Evolutionary conservation across 2,888 invertebrate genomes (phyloP).

Genomic region (Chydorus sphaericus): DNA sequence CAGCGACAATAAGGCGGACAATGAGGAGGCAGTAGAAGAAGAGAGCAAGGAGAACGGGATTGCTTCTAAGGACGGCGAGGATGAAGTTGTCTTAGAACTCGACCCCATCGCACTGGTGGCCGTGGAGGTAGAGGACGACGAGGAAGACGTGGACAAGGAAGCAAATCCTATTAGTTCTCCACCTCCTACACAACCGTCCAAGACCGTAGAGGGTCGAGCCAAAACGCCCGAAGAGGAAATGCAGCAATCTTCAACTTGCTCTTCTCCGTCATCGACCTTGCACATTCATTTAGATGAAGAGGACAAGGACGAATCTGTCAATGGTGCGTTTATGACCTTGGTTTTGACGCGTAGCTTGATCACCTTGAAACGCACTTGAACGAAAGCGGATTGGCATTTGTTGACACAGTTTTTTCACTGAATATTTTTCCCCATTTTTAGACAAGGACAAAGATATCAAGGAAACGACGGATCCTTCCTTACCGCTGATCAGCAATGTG

Average conservation of each 20-base stretch:
- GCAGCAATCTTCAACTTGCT: neutral
- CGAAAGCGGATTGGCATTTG: neutral
- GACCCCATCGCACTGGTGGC: neutral
- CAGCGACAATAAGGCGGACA: neutral
- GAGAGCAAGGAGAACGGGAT: neutral
- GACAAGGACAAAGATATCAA: neutral
- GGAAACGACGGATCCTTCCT: neutral
- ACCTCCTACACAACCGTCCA: neutral
- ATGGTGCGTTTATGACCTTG: conserved; percentile 1
- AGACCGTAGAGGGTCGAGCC: neutral
- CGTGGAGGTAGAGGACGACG: neutral
- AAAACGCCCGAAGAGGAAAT: neutral
- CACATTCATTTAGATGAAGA: conserved; percentile 14
- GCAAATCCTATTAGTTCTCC: neutral
- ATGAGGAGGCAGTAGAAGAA: neutral
- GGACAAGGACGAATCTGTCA: conserved; percentile 10
- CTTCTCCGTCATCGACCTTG: conserved; percentile 11
- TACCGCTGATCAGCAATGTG: conserved; percentile 9
- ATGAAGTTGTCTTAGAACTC: neutral
- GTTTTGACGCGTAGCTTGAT: neutral
- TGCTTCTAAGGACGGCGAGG: neutral
- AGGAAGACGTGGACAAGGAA: conserved; percentile 4
- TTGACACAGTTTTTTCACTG: neutral
- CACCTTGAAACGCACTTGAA: neutral
- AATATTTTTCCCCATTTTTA: neutral